Conservation (phyloP, 2,888 invertebrate species). For the Callinectes sapidus region DNA sequence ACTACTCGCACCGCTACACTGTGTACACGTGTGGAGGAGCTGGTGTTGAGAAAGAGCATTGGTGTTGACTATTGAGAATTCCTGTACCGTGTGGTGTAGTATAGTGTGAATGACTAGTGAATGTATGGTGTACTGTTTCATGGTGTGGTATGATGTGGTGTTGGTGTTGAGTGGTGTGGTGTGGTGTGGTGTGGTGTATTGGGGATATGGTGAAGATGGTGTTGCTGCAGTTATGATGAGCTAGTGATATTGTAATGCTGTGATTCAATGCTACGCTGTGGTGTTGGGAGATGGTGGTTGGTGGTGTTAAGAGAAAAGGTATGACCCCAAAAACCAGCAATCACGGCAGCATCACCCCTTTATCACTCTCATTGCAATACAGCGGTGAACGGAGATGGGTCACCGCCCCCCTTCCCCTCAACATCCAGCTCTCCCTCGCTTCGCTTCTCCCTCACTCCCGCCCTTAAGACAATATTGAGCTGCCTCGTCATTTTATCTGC, state of each 20-base stretch:
- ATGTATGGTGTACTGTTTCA: background rate
- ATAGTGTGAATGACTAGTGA: background rate
- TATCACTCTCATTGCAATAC: background rate
- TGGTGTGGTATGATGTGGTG: background rate
- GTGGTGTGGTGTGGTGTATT: background rate
- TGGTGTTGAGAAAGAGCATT: background rate
- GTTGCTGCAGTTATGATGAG: background rate
- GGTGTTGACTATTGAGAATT: background rate
- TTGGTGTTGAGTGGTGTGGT: background rate
- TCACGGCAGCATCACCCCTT: background rate
- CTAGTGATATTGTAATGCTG: no score
- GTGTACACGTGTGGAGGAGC: no score
- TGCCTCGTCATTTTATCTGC: background rate
- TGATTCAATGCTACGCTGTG: no score
- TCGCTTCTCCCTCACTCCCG: background rate
- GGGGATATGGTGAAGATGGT: background rate
- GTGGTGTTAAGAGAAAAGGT: background rate
- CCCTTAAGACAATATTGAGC: slow-evolving; percentile 13
- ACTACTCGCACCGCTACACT: background rate
- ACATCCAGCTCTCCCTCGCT: background rate
- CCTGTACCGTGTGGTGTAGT: background rate
- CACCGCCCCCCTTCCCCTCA: background rate
- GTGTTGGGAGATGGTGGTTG: no score
- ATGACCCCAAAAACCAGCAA: background rate
- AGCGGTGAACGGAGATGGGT: background rate